Percentiles rank a stretch among this genome's conserved stretches.
These are phyloP conservation scores for Rugalucina vietnamica DNA, from an alignment of 2,888 invertebrate genomes.

Conservation along the genomic window DNA sequence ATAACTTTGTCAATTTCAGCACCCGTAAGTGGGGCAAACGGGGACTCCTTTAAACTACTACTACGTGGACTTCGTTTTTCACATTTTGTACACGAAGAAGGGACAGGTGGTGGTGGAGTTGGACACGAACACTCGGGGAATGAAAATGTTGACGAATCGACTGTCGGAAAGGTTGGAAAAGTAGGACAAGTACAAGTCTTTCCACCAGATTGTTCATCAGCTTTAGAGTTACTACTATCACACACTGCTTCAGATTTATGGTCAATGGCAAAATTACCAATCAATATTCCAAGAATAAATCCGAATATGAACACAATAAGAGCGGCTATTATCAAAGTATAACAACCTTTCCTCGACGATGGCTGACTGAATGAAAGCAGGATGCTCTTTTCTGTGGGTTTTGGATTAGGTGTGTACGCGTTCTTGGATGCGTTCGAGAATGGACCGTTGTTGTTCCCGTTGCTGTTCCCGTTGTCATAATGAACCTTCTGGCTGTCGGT, in stretches of 20 bases:
- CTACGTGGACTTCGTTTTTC: conserved; percentile 28
- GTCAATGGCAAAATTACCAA: conserved; percentile 41
- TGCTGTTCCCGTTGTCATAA: not conserved
- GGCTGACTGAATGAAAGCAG: not conserved
- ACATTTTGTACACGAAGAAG: conserved; percentile 11
- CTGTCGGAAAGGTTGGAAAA: not conserved
- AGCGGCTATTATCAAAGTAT: not conserved
- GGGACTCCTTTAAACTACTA: conserved; percentile 9
- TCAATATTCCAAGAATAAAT: conserved; percentile 43
- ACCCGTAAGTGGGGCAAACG: conserved; percentile 51
- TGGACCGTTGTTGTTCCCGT: not conserved
- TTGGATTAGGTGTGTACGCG: not conserved
- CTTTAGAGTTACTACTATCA: not conserved
- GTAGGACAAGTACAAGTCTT: not conserved
- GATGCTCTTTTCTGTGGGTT: not conserved
- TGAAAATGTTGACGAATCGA: not conserved
- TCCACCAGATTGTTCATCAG: not conserved
- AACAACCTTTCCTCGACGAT: not conserved
- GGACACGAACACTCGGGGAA: conserved; percentile 11
- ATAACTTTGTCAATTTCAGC: conserved; percentile 46
- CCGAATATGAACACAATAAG: conserved; percentile 38
- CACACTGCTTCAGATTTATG: not conserved
- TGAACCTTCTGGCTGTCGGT: not conserved
- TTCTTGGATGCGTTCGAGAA: not conserved
- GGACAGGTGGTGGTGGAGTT: not conserved